Base-by-base conservation (phyloP, 2,113 vertebrate genomes). In the Ailuropoda melanoleuca region DNA sequence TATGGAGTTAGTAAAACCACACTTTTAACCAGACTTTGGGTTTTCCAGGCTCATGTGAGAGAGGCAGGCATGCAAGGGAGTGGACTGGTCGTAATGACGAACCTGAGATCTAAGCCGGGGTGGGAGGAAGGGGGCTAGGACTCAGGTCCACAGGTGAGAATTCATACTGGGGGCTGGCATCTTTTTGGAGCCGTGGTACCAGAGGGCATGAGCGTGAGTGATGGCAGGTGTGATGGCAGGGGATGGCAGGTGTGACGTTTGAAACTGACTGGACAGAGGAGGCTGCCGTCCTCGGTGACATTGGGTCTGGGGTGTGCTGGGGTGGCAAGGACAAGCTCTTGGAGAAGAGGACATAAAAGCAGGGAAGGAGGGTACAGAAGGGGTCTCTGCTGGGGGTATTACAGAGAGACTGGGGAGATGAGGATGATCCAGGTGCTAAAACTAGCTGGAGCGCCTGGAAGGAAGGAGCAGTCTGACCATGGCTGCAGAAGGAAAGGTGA, bases 251-350 rank as follows among this genome's bases (percentile, higher is more conserved):
- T 21, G 26, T 2, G 18, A 24, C n/a, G 70, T 24, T 48, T 48
- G 70, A 75, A 21, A 43, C 3, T 24, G 37, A 77, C 39, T 1
- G 39, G 21, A 77, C 7, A 14, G 48, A 43, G 37, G 10, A 4
- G 5, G 5, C 21, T 17, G 37, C 5, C 0, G 8, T 23, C 37
- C 15, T n/a, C 0, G 3, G 19, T 1, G 1, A 58, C 6, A 37
- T 37, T 7, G 21, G 37, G 53, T 15, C 7, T 34, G 4, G 17
- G 39, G 29, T 24, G 43, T 0, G 29, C 87, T 43, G 12, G 19
- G 29, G 55, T 1, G 29, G 55, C 6, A 31, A 60, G 29, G 39
- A 60, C 53, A 43, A 56, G 56, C 26, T 58, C 68, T 87, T 26
- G 46, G 68, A 55, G 48, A 58, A 56, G 68, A 46, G 55, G 37